Evolutionary conservation across 2,888 invertebrate genomes (phyloP), one percentile per base, ranked within the genome.

Genomic region (Latrodectus hesperus): DNA sequence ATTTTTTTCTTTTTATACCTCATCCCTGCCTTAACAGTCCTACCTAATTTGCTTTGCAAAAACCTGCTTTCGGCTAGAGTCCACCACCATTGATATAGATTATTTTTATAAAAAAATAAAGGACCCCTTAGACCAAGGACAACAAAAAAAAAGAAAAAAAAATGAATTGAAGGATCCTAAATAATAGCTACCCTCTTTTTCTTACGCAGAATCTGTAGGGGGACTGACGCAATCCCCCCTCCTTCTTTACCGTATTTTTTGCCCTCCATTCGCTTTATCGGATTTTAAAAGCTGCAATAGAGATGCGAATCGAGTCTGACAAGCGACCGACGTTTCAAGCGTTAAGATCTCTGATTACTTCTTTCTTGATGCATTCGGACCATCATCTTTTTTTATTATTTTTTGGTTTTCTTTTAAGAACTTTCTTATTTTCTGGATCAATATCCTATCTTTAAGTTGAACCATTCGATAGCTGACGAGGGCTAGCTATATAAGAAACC

Each of bases 281-380:
- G 26, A 71, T 71, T 73, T 73, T 73, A 73, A 73, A 53, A 73
- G 73, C 52, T 73, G 73, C 73, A 73, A 73, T 53, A 17, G 73
- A 73, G 73, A 73, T 73, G 53, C 52, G 73, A 73, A 73, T 53
- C 22, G 11, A 73, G 9, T 14, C 52, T 73, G 73, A 73, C 73
- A 73, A 73, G 73, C 9, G 73, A 49, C 53, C 17, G 53, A 73
- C 73, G 53, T 51, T 73, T 73, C 52, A 52, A 73, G 73, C 52
- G 72, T 52, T 60, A 72, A 72, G 72, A 49, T 52, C 73, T 73
- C 53, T 73, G 73, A 73, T 51, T 68, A 68, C 67, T 26, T 68
- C 26, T 68, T 26, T 22, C 17, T 68, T 12, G 12, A 17, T 12
- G 16, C 67, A 12, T 26, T 22, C 67, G 11, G 17, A 12, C 22